These are phyloP conservation scores for Buathra laborator DNA, from an alignment of 2,888 invertebrate species.

Conservation along the genomic window DNA sequence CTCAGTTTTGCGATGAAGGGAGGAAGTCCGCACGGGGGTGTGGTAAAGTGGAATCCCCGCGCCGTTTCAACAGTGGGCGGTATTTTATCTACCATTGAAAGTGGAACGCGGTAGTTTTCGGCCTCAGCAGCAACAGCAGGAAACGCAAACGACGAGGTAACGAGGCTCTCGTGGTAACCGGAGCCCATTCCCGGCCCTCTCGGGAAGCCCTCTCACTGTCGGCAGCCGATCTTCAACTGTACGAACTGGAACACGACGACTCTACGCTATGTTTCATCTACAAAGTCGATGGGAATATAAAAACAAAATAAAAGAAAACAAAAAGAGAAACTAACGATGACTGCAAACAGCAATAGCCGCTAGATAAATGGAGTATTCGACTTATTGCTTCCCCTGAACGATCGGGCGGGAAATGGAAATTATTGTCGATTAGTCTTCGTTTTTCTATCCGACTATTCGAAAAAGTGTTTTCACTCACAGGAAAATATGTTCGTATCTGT, in stretches of 20 bases:
- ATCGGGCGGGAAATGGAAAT: slow-evolving; percentile 29
- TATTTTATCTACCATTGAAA: slow-evolving; percentile 76
- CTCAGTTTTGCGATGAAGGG: slow-evolving; percentile 32
- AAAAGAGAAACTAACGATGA: background rate
- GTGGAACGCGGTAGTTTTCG: slow-evolving; percentile 73
- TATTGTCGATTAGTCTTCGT: slow-evolving; percentile 46
- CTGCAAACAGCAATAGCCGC: background rate
- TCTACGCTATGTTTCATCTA: background rate
- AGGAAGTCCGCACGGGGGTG: slow-evolving; percentile 40
- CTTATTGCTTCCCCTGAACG: slow-evolving; percentile 12
- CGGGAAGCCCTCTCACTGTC: background rate
- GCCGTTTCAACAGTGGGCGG: slow-evolving; percentile 59
- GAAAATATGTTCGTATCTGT: no score
- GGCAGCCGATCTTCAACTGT: slow-evolving; percentile 22
- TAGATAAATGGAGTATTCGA: background rate
- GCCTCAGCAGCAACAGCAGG: slow-evolving; percentile 61
- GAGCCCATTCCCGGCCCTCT: slow-evolving; percentile 12
- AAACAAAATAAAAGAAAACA: background rate
- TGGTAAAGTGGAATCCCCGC: slow-evolving; percentile 63
- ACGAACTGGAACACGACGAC: slow-evolving; percentile 10
- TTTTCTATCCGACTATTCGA: slow-evolving; percentile 27
- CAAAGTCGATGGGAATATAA: background rate
- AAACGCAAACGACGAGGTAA: slow-evolving; percentile 74
- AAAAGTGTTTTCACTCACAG: slow-evolving; percentile 13
- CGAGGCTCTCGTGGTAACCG: slow-evolving; percentile 70